A percentile compares a stretch with the other conserved stretches of the same genome.
Evolutionary conservation across 2,888 invertebrate species (phyloP).

Genomic region (Cosmopolites sordidus): DNA sequence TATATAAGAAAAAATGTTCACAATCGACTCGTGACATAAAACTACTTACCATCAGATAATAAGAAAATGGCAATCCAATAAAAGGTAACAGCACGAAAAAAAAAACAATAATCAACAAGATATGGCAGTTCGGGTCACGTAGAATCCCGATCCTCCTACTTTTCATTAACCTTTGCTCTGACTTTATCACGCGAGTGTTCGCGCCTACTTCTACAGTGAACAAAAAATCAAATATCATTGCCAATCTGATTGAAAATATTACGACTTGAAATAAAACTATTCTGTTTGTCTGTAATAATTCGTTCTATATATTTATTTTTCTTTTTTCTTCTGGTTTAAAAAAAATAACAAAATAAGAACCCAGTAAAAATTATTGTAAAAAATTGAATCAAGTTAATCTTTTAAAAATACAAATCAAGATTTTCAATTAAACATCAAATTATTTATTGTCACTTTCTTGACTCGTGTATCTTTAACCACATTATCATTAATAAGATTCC

Average conservation of each 20-base stretch:
- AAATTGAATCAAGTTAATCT: no score
- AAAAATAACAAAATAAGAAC: no score
- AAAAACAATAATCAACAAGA: slow-evolving; percentile 17
- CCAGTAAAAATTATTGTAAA: no score
- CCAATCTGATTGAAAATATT: neutral
- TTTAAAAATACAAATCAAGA: no score
- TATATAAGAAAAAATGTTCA: no score
- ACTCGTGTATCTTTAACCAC: no score
- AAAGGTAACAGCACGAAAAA: neutral
- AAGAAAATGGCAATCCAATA: neutral
- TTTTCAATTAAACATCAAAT: no score
- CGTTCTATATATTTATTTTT: no score
- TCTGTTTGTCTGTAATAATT: no score
- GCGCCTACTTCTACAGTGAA: neutral
- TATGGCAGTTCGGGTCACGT: slow-evolving; percentile 29
- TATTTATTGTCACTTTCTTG: no score
- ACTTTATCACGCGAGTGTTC: slow-evolving; percentile 34
- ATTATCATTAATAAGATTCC: no score
- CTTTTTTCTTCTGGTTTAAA: no score
- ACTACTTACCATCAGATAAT: neutral
- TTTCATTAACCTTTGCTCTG: slow-evolving; percentile 41
- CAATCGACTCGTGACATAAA: neutral
- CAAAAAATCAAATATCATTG: neutral
- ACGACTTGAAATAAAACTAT: neutral
- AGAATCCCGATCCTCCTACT: slow-evolving; percentile 36